These are phyloP conservation scores for Homarus americanus DNA, from an alignment of 1,140 invertebrate species.

Conservation along the genomic window DNA sequence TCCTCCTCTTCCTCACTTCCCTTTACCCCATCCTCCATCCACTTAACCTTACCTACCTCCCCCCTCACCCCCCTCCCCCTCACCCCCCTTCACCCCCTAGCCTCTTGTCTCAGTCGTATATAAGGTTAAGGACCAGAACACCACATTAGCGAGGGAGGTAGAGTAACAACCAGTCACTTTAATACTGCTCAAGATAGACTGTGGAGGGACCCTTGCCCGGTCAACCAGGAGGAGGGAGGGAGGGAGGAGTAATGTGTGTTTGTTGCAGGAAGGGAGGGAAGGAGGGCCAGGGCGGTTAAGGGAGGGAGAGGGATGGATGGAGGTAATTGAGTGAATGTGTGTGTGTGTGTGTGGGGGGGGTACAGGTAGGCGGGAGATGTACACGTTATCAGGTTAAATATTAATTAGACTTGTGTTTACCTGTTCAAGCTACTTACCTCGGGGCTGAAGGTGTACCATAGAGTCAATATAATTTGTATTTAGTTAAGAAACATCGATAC, in stretches of 20 bases:
- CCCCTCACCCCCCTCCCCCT: neutral
- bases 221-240: neutral
- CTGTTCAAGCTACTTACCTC: no score
- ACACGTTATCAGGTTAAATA: no score
- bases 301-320: no score
- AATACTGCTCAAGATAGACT: neutral
- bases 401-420: no score
- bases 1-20: neutral
- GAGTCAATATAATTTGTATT: no score
- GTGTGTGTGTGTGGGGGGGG: no score
- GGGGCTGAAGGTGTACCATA: no score
- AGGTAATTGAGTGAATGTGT: no score
- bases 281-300: no score
- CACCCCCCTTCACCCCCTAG: neutral
- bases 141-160: slow-evolving; percentile 19
- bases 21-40: neutral
- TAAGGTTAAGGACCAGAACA: slow-evolving; percentile 3
- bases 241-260: no score
- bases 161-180: slow-evolving; percentile 4
- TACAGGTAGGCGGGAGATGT: no score
- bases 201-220: neutral
- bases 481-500: no score
- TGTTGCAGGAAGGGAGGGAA: neutral
- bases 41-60: neutral
- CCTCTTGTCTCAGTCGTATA: neutral